Percentiles rank a stretch among this genome's conserved stretches.
Evolutionary conservation across 2,797 vertebrate genomes (phyloP).

Genomic region (Anolis apletophallus): DNA sequence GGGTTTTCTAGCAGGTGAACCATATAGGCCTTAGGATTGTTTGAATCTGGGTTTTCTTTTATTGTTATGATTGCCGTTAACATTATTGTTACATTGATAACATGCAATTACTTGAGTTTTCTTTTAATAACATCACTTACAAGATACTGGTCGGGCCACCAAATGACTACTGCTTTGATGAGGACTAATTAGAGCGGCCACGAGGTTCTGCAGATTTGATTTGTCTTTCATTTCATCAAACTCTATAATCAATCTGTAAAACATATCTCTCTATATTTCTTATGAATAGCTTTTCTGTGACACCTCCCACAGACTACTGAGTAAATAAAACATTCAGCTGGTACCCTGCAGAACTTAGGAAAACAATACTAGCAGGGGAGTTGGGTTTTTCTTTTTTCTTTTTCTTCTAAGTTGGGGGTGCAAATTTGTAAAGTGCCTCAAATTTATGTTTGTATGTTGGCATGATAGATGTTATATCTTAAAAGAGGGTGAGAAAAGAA

Average conservation of each 20-base stretch:
- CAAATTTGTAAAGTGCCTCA: not conserved
- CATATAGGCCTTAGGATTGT: not conserved
- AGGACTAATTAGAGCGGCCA: slow-evolving; percentile 20
- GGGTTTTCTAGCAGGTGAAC: too few species aligned
- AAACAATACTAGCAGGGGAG: not conserved
- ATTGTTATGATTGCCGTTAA: not conserved
- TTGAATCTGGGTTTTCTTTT: not conserved
- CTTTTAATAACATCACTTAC: slow-evolving; percentile 7
- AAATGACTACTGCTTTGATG: not conserved
- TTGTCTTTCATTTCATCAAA: slow-evolving; percentile 31
- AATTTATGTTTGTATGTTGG: slow-evolving; percentile 12
- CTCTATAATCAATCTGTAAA: slow-evolving; percentile 11
- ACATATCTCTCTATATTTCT: slow-evolving; percentile 7
- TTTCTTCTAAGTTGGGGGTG: not conserved
- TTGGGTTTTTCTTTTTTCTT: not conserved
- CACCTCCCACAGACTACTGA: slow-evolving; percentile 24
- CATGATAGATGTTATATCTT: slow-evolving; percentile 29
- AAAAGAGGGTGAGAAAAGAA: slow-evolving; percentile 29
- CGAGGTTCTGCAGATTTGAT: not conserved
- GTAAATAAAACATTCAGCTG: slow-evolving; percentile 6
- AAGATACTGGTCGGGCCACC: not conserved
- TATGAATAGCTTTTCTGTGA: slow-evolving; percentile 5
- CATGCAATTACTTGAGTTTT: not conserved
- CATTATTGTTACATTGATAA: not conserved
- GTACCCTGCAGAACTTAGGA: slow-evolving; percentile 13